Evolutionary conservation across 2,888 invertebrate genomes (phyloP).

Genomic region (Hirudinaria manillensis): DNA sequence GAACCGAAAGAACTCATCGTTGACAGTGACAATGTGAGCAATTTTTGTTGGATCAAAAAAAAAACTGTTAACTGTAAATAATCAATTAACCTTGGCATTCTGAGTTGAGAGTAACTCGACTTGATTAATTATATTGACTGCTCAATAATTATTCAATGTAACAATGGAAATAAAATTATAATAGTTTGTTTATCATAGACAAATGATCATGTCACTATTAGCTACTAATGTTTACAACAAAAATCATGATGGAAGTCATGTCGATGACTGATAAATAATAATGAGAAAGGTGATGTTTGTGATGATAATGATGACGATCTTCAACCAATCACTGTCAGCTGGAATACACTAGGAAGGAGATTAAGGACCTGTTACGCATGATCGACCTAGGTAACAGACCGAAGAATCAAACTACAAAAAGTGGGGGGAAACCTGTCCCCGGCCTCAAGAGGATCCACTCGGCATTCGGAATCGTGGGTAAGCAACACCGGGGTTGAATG

Average conservation of each 20-base stretch:
- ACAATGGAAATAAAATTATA: too few relatives aligned
- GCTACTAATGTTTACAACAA: too few relatives aligned
- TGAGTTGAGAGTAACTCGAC: neutral
- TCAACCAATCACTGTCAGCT: conserved; percentile 53
- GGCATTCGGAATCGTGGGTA: conserved; percentile 89
- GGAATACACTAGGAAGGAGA: conserved; percentile 79
- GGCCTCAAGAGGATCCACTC: conserved; percentile 73
- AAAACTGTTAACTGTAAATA: neutral
- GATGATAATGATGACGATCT: too few relatives aligned
- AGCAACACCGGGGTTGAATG: conserved; percentile 37
- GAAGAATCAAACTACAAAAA: conserved; percentile 36
- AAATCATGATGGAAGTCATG: too few relatives aligned
- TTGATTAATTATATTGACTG: neutral
- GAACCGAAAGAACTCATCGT: conserved; percentile 73
- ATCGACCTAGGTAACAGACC: conserved; percentile 65
- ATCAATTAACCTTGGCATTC: neutral
- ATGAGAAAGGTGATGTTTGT: too few relatives aligned
- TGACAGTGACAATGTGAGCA: conserved; percentile 67
- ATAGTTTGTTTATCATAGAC: too few relatives aligned
- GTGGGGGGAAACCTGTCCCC: conserved; percentile 49
- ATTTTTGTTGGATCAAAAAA: neutral
- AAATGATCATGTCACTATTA: too few relatives aligned
- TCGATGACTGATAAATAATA: too few relatives aligned
- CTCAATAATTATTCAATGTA: neutral
- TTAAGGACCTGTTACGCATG: conserved; percentile 73